A percentile compares a stretch with the other conserved stretches of the same genome.
phyloP scores from a whole-genome alignment of 2,797 vertebrate species.

The Crenuchus spilurus region DNA sequence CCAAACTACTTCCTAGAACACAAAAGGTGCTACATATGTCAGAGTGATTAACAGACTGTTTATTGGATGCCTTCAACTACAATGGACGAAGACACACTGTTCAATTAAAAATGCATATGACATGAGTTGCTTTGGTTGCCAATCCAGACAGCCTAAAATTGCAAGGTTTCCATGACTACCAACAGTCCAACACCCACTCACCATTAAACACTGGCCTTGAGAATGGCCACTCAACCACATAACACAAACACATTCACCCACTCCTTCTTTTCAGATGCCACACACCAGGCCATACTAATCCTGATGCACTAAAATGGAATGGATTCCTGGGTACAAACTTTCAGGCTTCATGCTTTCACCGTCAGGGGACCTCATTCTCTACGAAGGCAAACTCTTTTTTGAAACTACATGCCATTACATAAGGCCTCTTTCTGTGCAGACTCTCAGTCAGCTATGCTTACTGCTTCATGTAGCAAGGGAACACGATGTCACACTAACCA shows the following conservation, averaged over 20 bases:
- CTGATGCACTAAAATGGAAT: not conserved
- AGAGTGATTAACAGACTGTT: not conserved
- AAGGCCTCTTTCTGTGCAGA: constrained; percentile 15
- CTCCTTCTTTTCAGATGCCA: not conserved
- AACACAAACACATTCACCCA: not conserved
- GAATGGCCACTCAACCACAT: constrained; percentile 5
- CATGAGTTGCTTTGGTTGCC: constrained; percentile 24
- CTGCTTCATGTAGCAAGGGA: not conserved
- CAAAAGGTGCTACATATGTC: constrained; percentile 9
- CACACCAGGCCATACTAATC: not conserved
- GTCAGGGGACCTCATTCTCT: not conserved
- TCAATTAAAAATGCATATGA: constrained; percentile 15
- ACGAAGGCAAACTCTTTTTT: not conserved
- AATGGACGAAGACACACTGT: not conserved
- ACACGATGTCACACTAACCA: not conserved
- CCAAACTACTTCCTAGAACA: not conserved
- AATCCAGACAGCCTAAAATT: constrained; percentile 7
- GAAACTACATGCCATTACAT: constrained; percentile 2
- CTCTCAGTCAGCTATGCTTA: not conserved
- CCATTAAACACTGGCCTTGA: constrained; percentile 8
- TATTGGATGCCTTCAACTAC: not conserved
- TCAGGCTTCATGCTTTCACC: not conserved
- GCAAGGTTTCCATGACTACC: constrained; percentile 48
- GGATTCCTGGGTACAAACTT: not conserved
- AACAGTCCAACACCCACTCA: constrained; percentile 25